A percentile compares a stretch with the other conserved stretches of the same genome.
phyloP scores from a whole-genome alignment of 2,797 vertebrate species.

The Martes flavigula region DNA sequence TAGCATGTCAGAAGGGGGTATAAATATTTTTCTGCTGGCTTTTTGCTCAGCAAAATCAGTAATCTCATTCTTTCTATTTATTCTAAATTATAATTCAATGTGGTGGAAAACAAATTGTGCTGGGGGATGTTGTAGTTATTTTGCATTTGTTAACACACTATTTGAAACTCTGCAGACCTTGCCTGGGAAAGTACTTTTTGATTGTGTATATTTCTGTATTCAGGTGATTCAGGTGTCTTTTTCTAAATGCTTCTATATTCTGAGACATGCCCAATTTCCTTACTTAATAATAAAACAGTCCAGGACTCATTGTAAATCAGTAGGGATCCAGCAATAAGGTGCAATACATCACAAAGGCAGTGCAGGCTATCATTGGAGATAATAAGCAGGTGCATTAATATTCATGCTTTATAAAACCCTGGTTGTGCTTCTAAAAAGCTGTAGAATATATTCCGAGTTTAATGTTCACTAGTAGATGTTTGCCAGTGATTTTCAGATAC shows the following conservation, averaged over 20 bases:
- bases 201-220: constrained; percentile 65
- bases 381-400: constrained; percentile 70
- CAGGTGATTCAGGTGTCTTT: constrained; percentile 60
- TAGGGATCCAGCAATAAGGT: constrained; percentile 56
- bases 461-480: constrained; percentile 50
- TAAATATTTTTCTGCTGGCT: constrained; percentile 37
- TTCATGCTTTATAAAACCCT: constrained; percentile 66
- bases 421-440: constrained; percentile 52
- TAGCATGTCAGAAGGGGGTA: neutral
- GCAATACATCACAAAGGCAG: constrained; percentile 57
- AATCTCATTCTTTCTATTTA: constrained; percentile 40
- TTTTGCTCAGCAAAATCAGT: constrained; percentile 26
- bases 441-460: constrained; percentile 60
- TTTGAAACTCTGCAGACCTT: constrained; percentile 56
- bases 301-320: constrained; percentile 63
- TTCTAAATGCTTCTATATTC: constrained; percentile 69
- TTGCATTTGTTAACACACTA: constrained; percentile 56
- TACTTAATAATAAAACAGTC: constrained; percentile 74
- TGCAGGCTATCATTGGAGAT: constrained; percentile 64
- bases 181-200: constrained; percentile 43
- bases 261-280: constrained; percentile 63
- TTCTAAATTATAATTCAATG: constrained; percentile 49
- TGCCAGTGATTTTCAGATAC: constrained; percentile 36
- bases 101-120: constrained; percentile 37
- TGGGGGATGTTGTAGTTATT: constrained; percentile 28